These are phyloP conservation scores for Petrocephalus schoutedeni DNA, from an alignment of 2,797 vertebrate species.

Conservation along the genomic window DNA sequence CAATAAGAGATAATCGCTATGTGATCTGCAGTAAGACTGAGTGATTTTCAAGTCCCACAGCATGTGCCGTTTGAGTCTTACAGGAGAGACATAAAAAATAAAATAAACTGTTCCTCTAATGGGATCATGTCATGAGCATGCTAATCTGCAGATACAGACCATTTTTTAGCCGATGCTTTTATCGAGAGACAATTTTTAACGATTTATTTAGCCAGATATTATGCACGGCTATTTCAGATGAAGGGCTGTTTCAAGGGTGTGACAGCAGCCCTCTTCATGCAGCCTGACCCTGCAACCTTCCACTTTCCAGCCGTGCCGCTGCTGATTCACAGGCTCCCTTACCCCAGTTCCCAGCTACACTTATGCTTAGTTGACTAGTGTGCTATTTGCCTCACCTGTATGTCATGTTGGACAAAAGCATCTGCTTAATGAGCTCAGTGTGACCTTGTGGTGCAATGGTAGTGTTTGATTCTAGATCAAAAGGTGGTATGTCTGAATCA, in stretches of 20 bases:
- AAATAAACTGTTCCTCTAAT: background rate
- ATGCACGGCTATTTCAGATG: background rate
- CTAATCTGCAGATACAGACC: background rate
- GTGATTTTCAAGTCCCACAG: background rate
- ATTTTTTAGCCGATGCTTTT: background rate
- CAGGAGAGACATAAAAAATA: background rate
- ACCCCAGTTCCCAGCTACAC: background rate
- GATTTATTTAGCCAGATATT: background rate
- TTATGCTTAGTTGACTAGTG: background rate
- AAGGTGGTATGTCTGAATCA: background rate
- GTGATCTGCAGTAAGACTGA: background rate
- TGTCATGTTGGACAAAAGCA: background rate
- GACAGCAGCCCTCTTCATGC: background rate
- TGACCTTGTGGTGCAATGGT: background rate
- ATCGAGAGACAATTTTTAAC: background rate
- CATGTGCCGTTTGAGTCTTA: background rate
- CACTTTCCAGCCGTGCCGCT: background rate
- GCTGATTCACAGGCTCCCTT: background rate
- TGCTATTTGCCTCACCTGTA: background rate
- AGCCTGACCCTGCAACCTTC: background rate
- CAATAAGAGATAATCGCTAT: background rate
- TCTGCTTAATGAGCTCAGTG: background rate
- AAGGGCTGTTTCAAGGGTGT: background rate
- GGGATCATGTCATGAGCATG: background rate
- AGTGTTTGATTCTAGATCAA: background rate